Evolutionary conservation across 2,113 vertebrate species (phyloP).

Genomic region (Myotis lucifugus): DNA sequence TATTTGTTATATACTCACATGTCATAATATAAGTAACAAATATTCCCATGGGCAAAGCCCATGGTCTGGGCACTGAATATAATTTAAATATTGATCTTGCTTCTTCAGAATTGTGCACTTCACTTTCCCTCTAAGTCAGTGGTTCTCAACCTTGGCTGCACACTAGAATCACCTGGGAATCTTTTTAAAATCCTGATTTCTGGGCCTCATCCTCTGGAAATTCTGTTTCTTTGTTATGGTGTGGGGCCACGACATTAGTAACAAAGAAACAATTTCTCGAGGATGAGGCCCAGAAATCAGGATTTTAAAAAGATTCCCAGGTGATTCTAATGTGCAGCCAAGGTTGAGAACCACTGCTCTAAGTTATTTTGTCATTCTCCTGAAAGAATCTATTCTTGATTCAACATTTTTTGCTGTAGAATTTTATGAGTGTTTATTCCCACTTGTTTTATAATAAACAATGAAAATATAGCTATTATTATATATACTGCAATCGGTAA

Average conservation of each 20-base stretch:
- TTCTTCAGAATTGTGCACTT: slow-evolving; percentile 5
- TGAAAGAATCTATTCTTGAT: background rate
- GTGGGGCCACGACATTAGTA: no score
- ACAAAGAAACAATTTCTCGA: no score
- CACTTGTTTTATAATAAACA: background rate
- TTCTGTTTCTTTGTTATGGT: no score
- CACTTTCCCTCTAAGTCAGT: background rate
- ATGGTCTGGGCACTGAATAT: background rate
- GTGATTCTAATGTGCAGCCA: no score
- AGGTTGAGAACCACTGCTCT: background rate
- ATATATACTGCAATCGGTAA: background rate
- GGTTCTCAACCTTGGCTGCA: no score
- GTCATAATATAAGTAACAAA: background rate
- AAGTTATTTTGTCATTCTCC: background rate
- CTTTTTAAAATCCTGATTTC: no score
- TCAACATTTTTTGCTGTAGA: background rate
- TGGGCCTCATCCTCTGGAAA: no score
- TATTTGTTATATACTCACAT: background rate
- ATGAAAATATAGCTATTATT: background rate
- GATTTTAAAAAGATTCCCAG: no score
- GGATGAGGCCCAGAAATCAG: no score
- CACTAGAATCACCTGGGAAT: no score
- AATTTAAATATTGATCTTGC: background rate
- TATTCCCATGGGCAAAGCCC: background rate
- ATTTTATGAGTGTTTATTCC: background rate